Evolutionary conservation across 2,888 invertebrate species (phyloP).

Genomic region (Mellilla xanthometata): DNA sequence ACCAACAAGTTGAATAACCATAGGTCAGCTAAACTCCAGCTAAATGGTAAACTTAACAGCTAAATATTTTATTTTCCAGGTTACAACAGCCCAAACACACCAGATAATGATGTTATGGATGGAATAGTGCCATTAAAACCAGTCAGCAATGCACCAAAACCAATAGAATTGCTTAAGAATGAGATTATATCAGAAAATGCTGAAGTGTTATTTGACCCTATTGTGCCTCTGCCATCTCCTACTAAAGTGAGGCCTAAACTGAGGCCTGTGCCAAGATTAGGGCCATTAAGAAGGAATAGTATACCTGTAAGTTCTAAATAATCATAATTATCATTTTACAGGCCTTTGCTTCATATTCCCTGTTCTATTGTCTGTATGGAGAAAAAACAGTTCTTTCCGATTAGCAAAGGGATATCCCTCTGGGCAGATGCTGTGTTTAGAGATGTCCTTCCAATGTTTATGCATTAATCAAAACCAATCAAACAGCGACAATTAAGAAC

Average conservation of each 20-base stretch:
- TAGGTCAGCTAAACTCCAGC: no score
- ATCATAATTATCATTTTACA: no score
- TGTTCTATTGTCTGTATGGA: no score
- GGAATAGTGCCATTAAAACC: slow-evolving; percentile 67
- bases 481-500: no score
- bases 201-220: slow-evolving; percentile 74
- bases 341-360: no score
- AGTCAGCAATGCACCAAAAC: slow-evolving; percentile 50
- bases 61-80: slow-evolving; percentile 39
- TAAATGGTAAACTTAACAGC: no score
- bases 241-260: slow-evolving; percentile 86
- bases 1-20: no score
- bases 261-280: slow-evolving; percentile 85
- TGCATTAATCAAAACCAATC: no score
- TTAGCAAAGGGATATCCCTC: no score
- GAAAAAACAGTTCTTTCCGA: no score
- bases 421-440: no score
- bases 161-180: slow-evolving; percentile 63
- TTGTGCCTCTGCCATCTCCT: slow-evolving; percentile 79
- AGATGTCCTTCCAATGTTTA: no score
- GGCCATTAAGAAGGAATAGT: slow-evolving; percentile 85
- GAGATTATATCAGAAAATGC: slow-evolving; percentile 74
- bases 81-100: slow-evolving; percentile 58
- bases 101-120: slow-evolving; percentile 65
- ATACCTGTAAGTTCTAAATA: slow-evolving; percentile 61